Conservation (phyloP, 1,140 invertebrate species). For the Solenopsis invicta region DNA sequence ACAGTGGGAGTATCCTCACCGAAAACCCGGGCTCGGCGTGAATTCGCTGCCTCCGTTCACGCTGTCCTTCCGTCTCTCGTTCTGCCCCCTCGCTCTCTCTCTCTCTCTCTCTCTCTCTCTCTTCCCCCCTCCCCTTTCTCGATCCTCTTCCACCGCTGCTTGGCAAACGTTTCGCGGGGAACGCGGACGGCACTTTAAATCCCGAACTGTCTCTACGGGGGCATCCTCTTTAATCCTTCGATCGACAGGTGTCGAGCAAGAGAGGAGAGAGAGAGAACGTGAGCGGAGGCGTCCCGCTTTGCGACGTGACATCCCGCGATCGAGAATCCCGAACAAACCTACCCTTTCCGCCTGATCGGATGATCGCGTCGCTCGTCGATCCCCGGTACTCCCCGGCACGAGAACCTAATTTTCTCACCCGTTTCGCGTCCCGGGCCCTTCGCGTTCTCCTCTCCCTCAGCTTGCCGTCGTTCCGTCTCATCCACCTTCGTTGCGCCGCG, state of each 20-base stretch:
- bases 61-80: neutral
- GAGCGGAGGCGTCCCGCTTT: constrained; percentile 15
- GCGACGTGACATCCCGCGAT: constrained; percentile 57
- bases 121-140: too few relatives aligned
- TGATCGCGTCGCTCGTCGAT: constrained; percentile 33
- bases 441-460: neutral
- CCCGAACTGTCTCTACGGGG: constrained; percentile 48
- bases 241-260: constrained; percentile 73
- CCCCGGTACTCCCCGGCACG: constrained; percentile 3
- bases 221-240: constrained; percentile 78
- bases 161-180: constrained; percentile 41
- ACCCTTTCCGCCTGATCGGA: constrained; percentile 57
- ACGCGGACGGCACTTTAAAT: constrained; percentile 63
- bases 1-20: constrained; percentile 68
- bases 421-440: constrained; percentile 7
- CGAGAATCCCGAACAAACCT: constrained; percentile 70
- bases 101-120: neutral
- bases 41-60: constrained; percentile 22
- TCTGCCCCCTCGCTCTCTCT: neutral
- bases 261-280: constrained; percentile 31
- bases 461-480: neutral
- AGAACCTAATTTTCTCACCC: constrained; percentile 58
- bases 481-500: constrained; percentile 36
- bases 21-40: constrained; percentile 47
- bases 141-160: neutral